Evolutionary conservation across 2,888 invertebrate genomes (phyloP).

Genomic region (Geophilus truncorum): DNA sequence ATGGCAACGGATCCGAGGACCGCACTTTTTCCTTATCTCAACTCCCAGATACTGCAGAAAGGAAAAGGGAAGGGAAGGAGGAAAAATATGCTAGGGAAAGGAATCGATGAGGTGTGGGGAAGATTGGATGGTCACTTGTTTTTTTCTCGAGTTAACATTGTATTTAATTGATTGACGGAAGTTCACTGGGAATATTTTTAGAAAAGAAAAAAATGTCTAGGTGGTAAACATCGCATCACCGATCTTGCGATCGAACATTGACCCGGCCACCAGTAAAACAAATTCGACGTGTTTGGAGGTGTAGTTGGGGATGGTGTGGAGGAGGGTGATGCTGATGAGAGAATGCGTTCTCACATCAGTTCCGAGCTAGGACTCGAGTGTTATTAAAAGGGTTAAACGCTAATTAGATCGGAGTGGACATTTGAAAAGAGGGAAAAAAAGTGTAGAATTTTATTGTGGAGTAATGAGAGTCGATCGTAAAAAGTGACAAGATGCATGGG

Average conservation of each 20-base stretch:
- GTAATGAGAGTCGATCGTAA: neutral
- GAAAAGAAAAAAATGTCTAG: no score
- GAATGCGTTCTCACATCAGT: neutral
- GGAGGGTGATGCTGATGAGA: neutral
- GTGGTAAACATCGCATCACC: neutral
- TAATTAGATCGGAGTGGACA: neutral
- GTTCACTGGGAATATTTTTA: neutral
- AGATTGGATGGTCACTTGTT: neutral
- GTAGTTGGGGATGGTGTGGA: neutral
- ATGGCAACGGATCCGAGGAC: neutral
- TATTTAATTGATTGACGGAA: neutral
- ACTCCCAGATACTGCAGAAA: neutral
- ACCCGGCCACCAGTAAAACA: neutral
- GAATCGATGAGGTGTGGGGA: neutral
- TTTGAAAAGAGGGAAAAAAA: neutral
- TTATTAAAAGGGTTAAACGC: neutral
- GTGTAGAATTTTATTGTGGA: neutral
- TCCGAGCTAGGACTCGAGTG: no score
- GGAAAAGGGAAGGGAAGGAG: neutral
- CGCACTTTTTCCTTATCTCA: neutral
- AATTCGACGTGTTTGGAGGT: neutral
- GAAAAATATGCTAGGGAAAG: neutral
- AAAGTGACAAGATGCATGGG: neutral
- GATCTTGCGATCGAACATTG: neutral
- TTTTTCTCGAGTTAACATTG: neutral